A percentile compares a stretch with the other conserved stretches of the same genome.
phyloP scores from a whole-genome alignment of 30 jellyfish, hydroid and myxozoan genomes.

The Catostylus mosaicus region DNA sequence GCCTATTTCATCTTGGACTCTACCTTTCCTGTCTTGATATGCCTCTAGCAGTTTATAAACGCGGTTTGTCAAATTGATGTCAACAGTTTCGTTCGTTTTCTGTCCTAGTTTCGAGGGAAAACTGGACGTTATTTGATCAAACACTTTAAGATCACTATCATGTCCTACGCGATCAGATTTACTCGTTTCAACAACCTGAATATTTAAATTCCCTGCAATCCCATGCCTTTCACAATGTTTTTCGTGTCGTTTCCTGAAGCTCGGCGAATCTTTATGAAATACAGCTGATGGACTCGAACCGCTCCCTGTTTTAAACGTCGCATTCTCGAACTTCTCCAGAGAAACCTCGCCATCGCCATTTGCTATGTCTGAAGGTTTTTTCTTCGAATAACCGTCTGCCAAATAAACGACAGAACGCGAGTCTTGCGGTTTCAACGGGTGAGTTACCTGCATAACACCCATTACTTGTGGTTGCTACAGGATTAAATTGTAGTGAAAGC shows the following conservation, averaged over 20 bases:
- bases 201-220: not conserved
- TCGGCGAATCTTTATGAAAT: not conserved
- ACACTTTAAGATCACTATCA: not conserved
- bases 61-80: not conserved
- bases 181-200: conserved; percentile 8
- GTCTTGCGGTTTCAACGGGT: conserved; percentile 67
- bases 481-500: conserved; percentile 45
- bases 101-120: not conserved
- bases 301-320: not conserved
- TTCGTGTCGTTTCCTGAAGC: not conserved
- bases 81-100: not conserved
- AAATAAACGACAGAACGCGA: conserved; percentile 40
- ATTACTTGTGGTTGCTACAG: conserved; percentile 59
- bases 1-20: not conserved
- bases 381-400: conserved; percentile 41
- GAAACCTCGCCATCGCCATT: conserved; percentile 7
- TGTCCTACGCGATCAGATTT: not conserved
- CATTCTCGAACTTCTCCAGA: not conserved
- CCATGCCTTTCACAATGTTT: not conserved
- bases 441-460: conserved; percentile 73
- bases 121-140: not conserved
- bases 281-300: not conserved
- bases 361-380: conserved; percentile 22
- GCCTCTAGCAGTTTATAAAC: conserved; percentile 5
- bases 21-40: conserved; percentile 2